Conservation (phyloP, 2,888 invertebrate genomes). For the Galeruca laticollis region DNA sequence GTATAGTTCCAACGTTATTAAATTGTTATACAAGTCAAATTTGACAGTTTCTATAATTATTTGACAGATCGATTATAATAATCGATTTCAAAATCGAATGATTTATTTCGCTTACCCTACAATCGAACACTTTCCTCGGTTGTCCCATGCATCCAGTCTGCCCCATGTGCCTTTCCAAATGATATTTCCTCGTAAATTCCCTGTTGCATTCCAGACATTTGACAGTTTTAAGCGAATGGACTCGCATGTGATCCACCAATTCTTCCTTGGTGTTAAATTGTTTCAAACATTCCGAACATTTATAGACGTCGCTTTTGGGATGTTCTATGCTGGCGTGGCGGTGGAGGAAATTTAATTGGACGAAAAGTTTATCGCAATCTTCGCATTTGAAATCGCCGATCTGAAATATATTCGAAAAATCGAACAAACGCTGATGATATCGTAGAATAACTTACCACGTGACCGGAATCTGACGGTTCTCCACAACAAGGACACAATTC, state of each 20-base stretch:
- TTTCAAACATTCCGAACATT: conserved; percentile 77
- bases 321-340: conserved; percentile 79
- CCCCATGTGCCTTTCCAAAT: conserved; percentile 77
- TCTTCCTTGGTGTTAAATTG: conserved; percentile 74
- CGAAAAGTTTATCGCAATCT: conserved; percentile 80
- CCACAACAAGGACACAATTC: conserved; percentile 72
- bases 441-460: conserved; percentile 64
- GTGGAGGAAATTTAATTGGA: conserved; percentile 74
- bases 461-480: conserved; percentile 70
- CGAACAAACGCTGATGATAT: conserved; percentile 20
- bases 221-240: conserved; percentile 74
- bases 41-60: no score
- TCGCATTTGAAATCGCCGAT: conserved; percentile 70
- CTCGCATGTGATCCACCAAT: conserved; percentile 76
- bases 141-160: conserved; percentile 78
- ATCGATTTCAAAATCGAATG: conserved; percentile 7
- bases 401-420: conserved; percentile 55
- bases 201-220: conserved; percentile 78
- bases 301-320: conserved; percentile 71
- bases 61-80: neutral
- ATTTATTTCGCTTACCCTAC: conserved; percentile 68
- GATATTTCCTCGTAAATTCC: conserved; percentile 81
- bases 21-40: no score
- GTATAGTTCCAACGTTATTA: no score
- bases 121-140: conserved; percentile 69